Evolutionary conservation across 2,797 vertebrate species (phyloP), one percentile per base, ranked within the genome.

Genomic region (Lateolabrax maculatus): DNA sequence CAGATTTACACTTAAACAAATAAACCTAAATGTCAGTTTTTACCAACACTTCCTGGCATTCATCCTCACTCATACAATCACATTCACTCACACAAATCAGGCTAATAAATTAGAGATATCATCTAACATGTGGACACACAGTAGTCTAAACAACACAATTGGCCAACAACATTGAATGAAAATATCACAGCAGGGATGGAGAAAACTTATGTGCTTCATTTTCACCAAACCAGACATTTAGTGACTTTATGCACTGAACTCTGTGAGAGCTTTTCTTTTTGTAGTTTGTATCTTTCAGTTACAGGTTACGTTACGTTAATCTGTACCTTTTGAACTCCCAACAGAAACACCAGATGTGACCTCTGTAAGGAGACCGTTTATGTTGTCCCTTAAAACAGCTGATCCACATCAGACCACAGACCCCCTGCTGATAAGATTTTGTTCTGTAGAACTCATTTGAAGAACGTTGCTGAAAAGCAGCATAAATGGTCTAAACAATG

Each of bases 31-130:
- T 23, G 69, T 69, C 72, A 23, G 43, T 49, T 72, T 71, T 58
- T 48, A 67, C 25, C 48, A 73, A 27, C 62, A 58, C 34, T 55
- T 70, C n/a, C 4, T 37, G 31, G 16, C 63, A 52, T 41, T 64
- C 55, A 18, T 70, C 67, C 39, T 56, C 77, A 39, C 11, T 41
- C 79, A 3, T 9, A 12, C 57, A 2, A 1, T 56, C 75, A 23
- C 73, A 71, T 55, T 56, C 81, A 52, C 71, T 72, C 88, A 5
- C 66, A 72, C 67, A 80, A 65, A 44, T 63, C 68, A 70, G 80
- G 36, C 85, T 83, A 88, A 91, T 90, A 88, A 90, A 90, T 92
- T 84, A 84, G 39, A 71, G 25, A 37, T 34, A 9, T 55, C 1
- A 27, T 57, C 80, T 74, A 83, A 29, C 75, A 65, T 58, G 41